Base-by-base conservation (phyloP, 2,797 vertebrate genomes). In the Scomberomorus guttatus region DNA sequence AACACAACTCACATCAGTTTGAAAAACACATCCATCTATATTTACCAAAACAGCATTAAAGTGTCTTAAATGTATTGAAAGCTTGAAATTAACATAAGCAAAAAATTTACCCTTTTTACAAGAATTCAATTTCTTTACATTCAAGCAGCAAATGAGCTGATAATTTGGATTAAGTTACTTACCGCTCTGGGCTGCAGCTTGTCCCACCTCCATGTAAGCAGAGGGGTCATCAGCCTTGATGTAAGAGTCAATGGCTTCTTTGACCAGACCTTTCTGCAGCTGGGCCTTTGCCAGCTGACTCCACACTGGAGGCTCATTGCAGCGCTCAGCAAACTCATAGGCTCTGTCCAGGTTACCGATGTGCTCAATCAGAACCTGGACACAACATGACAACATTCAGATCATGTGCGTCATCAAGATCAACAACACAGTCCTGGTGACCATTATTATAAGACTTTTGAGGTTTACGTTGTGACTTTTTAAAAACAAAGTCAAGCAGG, bases 171-270 rank as follows among this genome's bases (percentile, higher is more conserved):
- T 3, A 70, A 63, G 24, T 44, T 59, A 5, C 93, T 69, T 95
- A 99, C 98, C 98, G 6, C 98, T 99, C 79, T 98, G 95, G 65
- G 98, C 98, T 75, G 98, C 98, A 87, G 98, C 97, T 87, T 99
- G 97, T 88, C 99, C 98, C 83, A 99, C 98, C 92, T 99, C 98
- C 97, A 99, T 99, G 92, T 99, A 99, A 0, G 98, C 97, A 18
- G 98, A 99, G 52, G 98, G 98, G 91, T 99, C 98, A 73, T 99
- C 98, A 39, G 98, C 98, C 93, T 99, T 99, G 86, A 99, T 99
- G 72, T 99, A 99, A 0, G 98, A 99, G 94, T 99, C 98, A 55
- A 99, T 99, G 24, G 98, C 98, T 94, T 99, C 98, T 88, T 99
- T 99, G 3, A 99, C 98, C 93, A 99, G 97, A 29, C 96, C 98